Evolutionary conservation across 2,797 vertebrate genomes (phyloP).

Genomic region (Oceanodroma leucorhoa): DNA sequence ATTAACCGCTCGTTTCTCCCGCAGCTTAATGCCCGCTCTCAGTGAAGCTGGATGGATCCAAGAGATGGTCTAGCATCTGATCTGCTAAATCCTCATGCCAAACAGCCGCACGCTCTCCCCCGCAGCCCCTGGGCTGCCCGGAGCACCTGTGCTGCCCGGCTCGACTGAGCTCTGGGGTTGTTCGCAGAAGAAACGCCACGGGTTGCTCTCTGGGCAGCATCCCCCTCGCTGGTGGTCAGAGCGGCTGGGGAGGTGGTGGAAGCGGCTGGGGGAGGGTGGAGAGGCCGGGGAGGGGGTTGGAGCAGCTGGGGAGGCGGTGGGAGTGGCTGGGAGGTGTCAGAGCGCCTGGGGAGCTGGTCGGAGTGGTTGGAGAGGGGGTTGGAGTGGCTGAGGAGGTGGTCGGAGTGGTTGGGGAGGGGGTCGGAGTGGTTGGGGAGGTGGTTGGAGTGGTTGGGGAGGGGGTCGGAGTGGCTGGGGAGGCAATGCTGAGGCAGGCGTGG

Average conservation of each 20-base stretch:
- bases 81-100: neutral
- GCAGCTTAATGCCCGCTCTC: neutral
- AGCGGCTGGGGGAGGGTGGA: no score
- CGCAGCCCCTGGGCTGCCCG: neutral
- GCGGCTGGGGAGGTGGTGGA: neutral
- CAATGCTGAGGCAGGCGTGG: accelerated
- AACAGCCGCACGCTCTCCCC: neutral
- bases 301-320: neutral
- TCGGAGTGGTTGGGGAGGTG: neutral
- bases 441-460: neutral
- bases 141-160: no score
- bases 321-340: neutral
- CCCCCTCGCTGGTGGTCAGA: neutral
- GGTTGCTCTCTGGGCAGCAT: neutral
- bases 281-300: neutral
- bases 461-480: neutral
- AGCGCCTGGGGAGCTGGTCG: neutral
- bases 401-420: neutral
- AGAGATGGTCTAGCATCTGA: neutral
- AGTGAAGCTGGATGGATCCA: neutral
- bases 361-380: neutral
- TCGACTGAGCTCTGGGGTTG: neutral
- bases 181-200: neutral
- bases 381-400: neutral
- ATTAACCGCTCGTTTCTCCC: neutral